Evolutionary conservation across 2,888 invertebrate genomes (phyloP), one percentile per base, ranked within the genome.

Genomic region (Xanthorhoe designata): DNA sequence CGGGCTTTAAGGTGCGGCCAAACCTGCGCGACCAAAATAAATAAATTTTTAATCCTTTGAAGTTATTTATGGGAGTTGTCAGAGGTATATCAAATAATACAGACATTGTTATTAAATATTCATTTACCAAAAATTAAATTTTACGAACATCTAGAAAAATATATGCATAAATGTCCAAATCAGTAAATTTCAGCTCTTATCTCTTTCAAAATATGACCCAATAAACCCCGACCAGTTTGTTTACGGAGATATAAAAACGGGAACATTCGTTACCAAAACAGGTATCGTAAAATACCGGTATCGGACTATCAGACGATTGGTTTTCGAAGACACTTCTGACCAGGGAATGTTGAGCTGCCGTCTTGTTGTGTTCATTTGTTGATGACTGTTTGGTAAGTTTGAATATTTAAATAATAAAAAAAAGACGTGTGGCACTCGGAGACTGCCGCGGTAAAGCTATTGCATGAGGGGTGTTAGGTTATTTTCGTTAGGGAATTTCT

Each of bases 271-370:
- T 59, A 59, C 57, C 49, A 29, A 58, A 66, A 61, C 61, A 61
- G 61, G 61, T 47, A 50, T 61, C 64, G 61, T 66, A 68, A 64
- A 66, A 66, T 45, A 54, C 51, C 42, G 59, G 51, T 61, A 65
- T 67, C 66, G 55, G 66, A 54, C 64, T 65, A 65, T 70, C 65
- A 58, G 63, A 47, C 61, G 61, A 55, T 52, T 66, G 38, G 32
- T 19, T 61, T 59, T 42, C 58, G 62, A 64, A 69, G 62, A 69
- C n/a, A 57, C 35, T 55, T 17, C 24, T 15, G 52, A 66, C 57
- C 74, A 73, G 63, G 10, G 13, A 53, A 52, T 24, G 42, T 9
- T 66, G 69, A 59, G 51, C 66, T 66, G 17, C 9, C 4, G 0
- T 29, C 17, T 17, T 38, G 56, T 54, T 57, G 42, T 55, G 59